A percentile compares a stretch with the other conserved stretches of the same genome.
Evolutionary conservation across 2,113 vertebrate genomes (phyloP).

Genomic region (Malurus alboscapulatus): DNA sequence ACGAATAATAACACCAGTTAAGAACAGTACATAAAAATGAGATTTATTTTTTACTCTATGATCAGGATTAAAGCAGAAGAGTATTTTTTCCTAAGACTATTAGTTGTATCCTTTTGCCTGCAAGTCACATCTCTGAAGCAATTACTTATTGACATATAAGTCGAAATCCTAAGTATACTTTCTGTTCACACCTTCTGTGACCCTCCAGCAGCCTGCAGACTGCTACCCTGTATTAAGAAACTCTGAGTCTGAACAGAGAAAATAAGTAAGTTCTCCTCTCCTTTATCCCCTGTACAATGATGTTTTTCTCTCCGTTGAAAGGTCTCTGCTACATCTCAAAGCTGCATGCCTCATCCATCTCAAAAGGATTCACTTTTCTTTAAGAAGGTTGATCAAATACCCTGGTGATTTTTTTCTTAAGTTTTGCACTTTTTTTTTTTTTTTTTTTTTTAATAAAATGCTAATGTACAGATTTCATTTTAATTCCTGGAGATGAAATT

Average conservation of each 20-base stretch:
- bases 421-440: background rate
- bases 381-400: background rate
- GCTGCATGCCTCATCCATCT: background rate
- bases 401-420: background rate
- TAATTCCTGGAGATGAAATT: background rate
- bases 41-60: background rate
- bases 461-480: background rate
- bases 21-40: background rate
- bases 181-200: background rate
- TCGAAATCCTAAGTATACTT: background rate
- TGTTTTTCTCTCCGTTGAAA: background rate
- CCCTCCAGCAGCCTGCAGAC: background rate
- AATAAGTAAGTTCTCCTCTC: background rate
- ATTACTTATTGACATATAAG: background rate
- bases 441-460: background rate
- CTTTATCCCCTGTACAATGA: background rate
- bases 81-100: background rate
- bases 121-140: background rate
- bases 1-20: background rate
- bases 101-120: background rate
- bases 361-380: background rate
- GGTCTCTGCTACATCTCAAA: background rate
- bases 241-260: background rate
- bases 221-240: background rate
- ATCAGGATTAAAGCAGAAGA: background rate